phyloP scores from a whole-genome alignment of 2,113 vertebrate genomes.

The Engraulis encrasicolus region DNA sequence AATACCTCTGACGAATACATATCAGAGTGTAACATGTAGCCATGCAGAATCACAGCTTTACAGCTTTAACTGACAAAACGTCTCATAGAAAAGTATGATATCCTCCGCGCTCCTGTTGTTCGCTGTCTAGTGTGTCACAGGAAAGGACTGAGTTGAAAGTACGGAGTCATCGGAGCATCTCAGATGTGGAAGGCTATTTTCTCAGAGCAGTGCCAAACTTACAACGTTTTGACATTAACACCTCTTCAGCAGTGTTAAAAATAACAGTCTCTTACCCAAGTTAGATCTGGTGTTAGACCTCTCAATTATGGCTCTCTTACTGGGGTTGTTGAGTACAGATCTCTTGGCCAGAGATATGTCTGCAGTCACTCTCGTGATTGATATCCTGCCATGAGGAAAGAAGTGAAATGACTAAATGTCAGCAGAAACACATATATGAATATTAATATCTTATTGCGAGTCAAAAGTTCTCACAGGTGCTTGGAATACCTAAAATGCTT shows the following conservation, averaged over 20 bases:
- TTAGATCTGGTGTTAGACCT: slow-evolving; percentile 95
- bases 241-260: too few species aligned
- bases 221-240: too few species aligned
- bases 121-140: too few species aligned
- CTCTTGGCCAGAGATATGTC: slow-evolving; percentile 99
- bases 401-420: slow-evolving; percentile 40
- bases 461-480: too few species aligned
- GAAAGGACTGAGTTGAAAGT: too few species aligned
- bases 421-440: background rate
- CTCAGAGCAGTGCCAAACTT: too few species aligned
- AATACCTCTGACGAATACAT: background rate
- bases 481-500: too few species aligned
- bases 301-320: slow-evolving; percentile 97
- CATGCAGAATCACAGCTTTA: background rate
- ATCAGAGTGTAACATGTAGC: background rate
- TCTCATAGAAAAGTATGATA: too few species aligned
- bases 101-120: too few species aligned
- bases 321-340: slow-evolving; percentile 97
- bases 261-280: slow-evolving; percentile 90
- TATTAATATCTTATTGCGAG: too few species aligned
- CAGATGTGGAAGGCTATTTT: too few species aligned
- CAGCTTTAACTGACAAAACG: background rate
- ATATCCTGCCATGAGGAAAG: slow-evolving; percentile 84
- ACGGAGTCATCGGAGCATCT: too few species aligned
- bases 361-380: slow-evolving; percentile 97